Evolutionary conservation across 1,140 invertebrate genomes (phyloP).

Genomic region (Achatina immaculata): DNA sequence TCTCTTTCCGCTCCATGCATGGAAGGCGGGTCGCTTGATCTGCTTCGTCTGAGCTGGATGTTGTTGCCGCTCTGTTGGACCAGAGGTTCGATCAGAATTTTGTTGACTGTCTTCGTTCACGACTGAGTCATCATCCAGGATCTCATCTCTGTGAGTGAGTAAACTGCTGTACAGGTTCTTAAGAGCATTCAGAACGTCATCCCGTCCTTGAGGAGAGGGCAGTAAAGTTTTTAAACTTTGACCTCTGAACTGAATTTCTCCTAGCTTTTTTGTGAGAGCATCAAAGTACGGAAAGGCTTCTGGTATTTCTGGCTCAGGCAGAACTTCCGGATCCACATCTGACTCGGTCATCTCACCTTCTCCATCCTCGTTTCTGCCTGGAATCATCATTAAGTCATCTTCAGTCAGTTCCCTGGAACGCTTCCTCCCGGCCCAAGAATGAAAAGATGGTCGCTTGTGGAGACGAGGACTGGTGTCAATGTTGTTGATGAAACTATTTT

Average conservation of each 20-base stretch:
- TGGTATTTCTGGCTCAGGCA: neutral
- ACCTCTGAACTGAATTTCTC: neutral
- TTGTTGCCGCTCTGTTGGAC: neutral
- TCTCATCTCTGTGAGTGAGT: neutral
- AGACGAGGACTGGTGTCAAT: neutral
- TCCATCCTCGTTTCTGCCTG: neutral
- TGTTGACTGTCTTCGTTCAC: neutral
- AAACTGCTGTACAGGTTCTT: neutral
- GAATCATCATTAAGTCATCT: neutral
- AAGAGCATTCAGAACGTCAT: neutral
- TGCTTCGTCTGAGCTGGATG: neutral
- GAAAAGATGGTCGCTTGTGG: neutral
- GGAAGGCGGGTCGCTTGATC: neutral
- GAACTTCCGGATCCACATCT: neutral
- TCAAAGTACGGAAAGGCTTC: neutral
- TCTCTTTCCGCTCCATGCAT: conserved; percentile 1
- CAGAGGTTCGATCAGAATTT: neutral
- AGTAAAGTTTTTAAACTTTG: neutral
- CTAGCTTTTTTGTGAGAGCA: neutral
- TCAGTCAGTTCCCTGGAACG: neutral
- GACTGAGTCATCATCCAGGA: neutral
- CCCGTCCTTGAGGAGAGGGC: neutral
- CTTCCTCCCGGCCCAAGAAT: neutral
- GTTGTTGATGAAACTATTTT: neutral
- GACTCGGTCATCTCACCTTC: neutral